Base-by-base conservation (phyloP, 2,888 invertebrate species). In the Deroplatys truncata region DNA sequence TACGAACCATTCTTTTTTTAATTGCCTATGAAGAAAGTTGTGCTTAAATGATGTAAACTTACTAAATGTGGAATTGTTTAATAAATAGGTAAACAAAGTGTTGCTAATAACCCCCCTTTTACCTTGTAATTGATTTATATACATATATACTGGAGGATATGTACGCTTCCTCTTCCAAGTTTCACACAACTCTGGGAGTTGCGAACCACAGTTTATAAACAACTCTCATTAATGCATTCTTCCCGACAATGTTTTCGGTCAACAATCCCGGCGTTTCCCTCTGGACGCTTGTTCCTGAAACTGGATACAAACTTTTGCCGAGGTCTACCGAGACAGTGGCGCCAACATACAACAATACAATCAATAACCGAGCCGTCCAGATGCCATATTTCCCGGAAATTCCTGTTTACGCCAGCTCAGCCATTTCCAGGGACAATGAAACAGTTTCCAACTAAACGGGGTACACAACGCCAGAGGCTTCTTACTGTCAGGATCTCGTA, bases 301-400 rank as follows among this genome's bases (percentile, higher is more conserved):
- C 56, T 7, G 56, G 25, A 72, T 72, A 72, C 16, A 72, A 72
- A 72, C 56, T 72, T 72, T 72, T 20, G 25, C 20, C 20, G 56
- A 25, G 56, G 16, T 72, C 56, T 72, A 25, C 56, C 25, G 82
- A 82, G 87, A 87, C 87, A 29, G 35, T 87, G 87, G 83, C 82
- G 82, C 87, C 83, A 87, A 10, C 35, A 82, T 43, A 72, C 29
- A 29, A 87, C 83, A 87, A 87, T 83, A 83, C 87, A 87, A 87
- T 87, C 87, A 87, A 87, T 83, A 87, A 43, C 8, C 85, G 20
- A 72, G 20, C n/a, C 87, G 82, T 83, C 83, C 83, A 83, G 87
- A 83, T 87, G 87, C 83, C 87, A 86, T 86, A 56, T 86, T 87
- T 82, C 83, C 87, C 87, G 82, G 87, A 82, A 87, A 86, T 86